These are phyloP conservation scores for Cynopterus sphinx DNA, from an alignment of 2,797 vertebrate genomes.

Conservation along the genomic window DNA sequence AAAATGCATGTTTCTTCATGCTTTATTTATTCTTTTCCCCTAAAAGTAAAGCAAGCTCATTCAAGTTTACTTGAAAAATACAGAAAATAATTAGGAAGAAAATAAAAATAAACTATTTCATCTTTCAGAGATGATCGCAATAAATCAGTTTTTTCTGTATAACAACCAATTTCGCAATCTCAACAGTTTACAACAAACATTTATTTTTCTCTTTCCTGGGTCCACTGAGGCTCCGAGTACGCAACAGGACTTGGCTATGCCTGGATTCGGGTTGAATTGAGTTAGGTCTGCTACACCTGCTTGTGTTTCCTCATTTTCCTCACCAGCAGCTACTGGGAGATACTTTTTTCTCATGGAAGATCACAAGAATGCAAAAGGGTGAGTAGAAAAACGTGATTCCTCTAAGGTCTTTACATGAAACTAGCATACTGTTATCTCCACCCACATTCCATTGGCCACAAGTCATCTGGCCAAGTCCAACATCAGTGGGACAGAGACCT, in stretches of 20 bases:
- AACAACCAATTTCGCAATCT: background rate
- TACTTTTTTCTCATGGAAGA: background rate
- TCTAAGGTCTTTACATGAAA: background rate
- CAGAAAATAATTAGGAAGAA: background rate
- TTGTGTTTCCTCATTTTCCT: background rate
- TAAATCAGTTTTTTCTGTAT: background rate
- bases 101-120: background rate
- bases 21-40: background rate
- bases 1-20: background rate
- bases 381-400: background rate
- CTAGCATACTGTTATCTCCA: background rate
- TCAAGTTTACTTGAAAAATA: background rate
- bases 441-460: background rate
- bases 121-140: background rate
- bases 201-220: background rate
- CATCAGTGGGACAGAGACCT: background rate
- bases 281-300: background rate
- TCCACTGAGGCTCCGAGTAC: too few relatives aligned
- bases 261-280: background rate
- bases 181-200: background rate
- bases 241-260: background rate
- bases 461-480: background rate
- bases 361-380: conserved; percentile 7
- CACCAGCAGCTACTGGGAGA: background rate
- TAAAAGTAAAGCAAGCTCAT: background rate